phyloP scores from a whole-genome alignment of 2,888 invertebrate species.

The Cacoxenus indagator region DNA sequence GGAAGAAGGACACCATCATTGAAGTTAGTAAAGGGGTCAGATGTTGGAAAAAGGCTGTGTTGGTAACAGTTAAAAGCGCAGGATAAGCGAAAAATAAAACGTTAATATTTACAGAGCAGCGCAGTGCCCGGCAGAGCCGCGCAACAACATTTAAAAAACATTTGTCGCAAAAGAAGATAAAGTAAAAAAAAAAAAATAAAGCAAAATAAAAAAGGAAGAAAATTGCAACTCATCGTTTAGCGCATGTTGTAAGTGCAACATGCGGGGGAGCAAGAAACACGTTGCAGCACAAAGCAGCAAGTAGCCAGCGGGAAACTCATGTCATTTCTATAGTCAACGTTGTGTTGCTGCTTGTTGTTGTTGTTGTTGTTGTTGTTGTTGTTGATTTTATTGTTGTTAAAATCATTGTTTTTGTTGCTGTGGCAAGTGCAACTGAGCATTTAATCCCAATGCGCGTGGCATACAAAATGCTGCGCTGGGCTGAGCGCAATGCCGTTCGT shows the following conservation, averaged over 20 bases:
- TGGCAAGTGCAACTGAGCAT: conserved; percentile 21
- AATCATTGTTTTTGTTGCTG: background rate
- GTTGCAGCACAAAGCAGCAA: background rate
- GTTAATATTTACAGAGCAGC: conserved; percentile 15
- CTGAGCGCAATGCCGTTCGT: background rate
- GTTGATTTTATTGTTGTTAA: background rate
- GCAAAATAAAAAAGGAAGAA: too few relatives aligned
- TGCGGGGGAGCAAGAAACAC: background rate
- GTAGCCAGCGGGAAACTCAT: conserved; percentile 5
- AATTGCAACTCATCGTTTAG: background rate
- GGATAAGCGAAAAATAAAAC: conserved; percentile 21
- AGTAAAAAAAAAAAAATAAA: too few relatives aligned
- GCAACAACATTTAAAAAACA: background rate
- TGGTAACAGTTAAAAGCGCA: background rate
- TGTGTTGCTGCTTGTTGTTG: background rate
- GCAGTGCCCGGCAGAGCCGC: background rate
- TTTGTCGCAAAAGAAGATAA: too few relatives aligned
- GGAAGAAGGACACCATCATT: background rate
- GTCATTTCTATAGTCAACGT: background rate
- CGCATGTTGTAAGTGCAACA: background rate
- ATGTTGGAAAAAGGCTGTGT: background rate
- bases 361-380: background rate
- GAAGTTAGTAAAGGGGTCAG: too few relatives aligned
- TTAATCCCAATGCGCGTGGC: conserved; percentile 16
- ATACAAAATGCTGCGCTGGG: conserved; percentile 10